phyloP scores from a whole-genome alignment of 2,797 vertebrate genomes.

The Astyanax mexicanus region DNA sequence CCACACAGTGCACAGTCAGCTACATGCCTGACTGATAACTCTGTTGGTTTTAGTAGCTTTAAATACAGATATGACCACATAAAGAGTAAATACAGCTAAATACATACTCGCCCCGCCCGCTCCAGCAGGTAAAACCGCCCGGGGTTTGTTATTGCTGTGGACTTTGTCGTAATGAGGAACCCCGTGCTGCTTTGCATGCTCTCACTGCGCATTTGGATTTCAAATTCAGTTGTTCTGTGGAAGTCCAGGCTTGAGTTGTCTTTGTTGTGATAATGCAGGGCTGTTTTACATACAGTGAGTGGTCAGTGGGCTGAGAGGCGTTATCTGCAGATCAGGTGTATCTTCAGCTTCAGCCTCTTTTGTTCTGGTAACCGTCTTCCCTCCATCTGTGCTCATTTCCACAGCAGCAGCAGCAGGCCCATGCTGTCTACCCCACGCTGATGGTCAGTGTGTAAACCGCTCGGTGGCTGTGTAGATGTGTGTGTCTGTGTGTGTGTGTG shows the following conservation, averaged over 20 bases:
- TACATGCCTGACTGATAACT: too few species aligned
- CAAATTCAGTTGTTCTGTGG: conserved; percentile 64
- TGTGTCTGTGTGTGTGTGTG: conserved; percentile 31
- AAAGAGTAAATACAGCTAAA: conserved; percentile 19
- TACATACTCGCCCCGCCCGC: not conserved
- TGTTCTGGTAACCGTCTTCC: conserved; percentile 18
- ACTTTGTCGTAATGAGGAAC: conserved; percentile 51
- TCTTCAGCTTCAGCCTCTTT: not conserved
- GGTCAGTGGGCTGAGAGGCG: conserved; percentile 20
- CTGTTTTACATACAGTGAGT: conserved; percentile 34
- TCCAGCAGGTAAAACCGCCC: conserved; percentile 45
- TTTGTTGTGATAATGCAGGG: conserved; percentile 10
- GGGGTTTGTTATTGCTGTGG: conserved; percentile 38
- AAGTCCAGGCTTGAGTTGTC: conserved; percentile 41
- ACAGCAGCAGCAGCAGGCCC: conserved; percentile 75
- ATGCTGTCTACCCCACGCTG: conserved; percentile 72
- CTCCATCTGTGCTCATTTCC: conserved; percentile 44
- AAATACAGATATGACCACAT: too few species aligned
- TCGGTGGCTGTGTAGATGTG: conserved; percentile 33
- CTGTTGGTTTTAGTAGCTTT: too few species aligned
- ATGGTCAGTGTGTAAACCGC: conserved; percentile 72
- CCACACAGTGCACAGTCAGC: too few species aligned
- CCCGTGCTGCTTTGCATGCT: conserved; percentile 57
- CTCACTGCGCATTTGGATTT: conserved; percentile 55
- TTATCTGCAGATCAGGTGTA: not conserved